Evolutionary conservation across 2,113 vertebrate species (phyloP).

Genomic region (Tenrec ecaudatus): DNA sequence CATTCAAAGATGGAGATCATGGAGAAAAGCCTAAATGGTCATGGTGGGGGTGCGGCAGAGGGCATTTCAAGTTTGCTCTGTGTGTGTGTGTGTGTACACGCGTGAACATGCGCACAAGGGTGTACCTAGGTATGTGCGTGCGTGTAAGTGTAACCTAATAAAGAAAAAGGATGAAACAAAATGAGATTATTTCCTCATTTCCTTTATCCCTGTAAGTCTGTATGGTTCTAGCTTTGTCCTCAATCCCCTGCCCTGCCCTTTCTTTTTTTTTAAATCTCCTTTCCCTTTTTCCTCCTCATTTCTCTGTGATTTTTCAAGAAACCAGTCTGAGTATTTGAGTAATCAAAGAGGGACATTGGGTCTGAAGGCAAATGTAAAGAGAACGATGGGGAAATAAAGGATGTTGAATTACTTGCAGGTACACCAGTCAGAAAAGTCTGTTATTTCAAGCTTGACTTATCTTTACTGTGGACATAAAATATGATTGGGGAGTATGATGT

Average conservation of each 20-base stretch:
- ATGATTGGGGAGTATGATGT: conserved; percentile 93
- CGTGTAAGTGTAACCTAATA: not conserved
- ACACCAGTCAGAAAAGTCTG: conserved; percentile 82
- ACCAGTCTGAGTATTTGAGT: conserved; percentile 24
- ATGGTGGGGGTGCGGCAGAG: not conserved
- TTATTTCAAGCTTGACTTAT: conserved; percentile 91
- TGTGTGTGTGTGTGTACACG: not conserved
- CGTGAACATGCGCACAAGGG: not conserved
- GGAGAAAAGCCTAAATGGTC: not conserved
- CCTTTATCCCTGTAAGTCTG: not conserved
- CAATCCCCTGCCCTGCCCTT: not conserved
- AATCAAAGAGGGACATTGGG: conserved; percentile 42
- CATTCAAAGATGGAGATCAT: conserved; percentile 5
- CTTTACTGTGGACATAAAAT: conserved; percentile 92
- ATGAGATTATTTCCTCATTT: not conserved
- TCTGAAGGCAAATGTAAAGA: conserved; percentile 60
- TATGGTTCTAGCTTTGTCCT: not conserved
- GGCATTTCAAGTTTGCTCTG: conserved; percentile 10
- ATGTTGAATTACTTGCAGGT: conserved; percentile 80
- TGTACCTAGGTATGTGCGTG: not conserved
- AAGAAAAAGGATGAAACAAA: not conserved
- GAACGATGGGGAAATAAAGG: conserved; percentile 53
- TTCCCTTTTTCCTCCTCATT: conserved; percentile 13
- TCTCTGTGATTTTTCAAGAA: conserved; percentile 31
- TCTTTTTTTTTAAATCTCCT: not conserved